Evolutionary conservation across 2,888 invertebrate species (phyloP).

Genomic region (Saturnia pavonia): DNA sequence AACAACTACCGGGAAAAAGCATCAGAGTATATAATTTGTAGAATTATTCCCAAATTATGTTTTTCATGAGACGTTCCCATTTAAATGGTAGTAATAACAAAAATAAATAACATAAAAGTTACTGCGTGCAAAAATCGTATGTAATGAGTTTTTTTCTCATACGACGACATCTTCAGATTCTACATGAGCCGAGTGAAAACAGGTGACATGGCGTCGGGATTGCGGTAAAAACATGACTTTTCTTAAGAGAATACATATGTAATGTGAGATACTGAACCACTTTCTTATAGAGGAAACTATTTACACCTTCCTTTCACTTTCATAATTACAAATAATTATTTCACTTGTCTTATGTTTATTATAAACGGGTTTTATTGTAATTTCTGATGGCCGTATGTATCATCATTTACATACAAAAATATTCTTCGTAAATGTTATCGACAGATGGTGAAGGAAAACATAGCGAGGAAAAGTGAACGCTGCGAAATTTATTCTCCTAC

Average conservation of each 20-base stretch:
- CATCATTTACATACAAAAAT: too few species aligned
- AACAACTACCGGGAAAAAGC: too few species aligned
- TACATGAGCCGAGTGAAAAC: constrained; percentile 17
- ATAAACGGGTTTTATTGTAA: not conserved
- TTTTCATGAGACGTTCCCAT: not conserved
- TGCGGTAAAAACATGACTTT: constrained; percentile 17
- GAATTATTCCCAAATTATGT: too few species aligned
- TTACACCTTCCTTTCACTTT: not conserved
- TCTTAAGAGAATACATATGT: constrained; percentile 13
- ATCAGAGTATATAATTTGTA: too few species aligned
- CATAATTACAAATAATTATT: not conserved
- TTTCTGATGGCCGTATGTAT: not conserved
- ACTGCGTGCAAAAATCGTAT: not conserved
- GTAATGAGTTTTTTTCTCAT: not conserved
- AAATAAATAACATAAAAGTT: not conserved
- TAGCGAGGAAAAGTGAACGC: too few species aligned
- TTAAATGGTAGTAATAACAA: not conserved
- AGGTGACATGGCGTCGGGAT: not conserved
- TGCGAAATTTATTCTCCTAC: too few species aligned
- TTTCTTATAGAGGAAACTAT: constrained; percentile 13
- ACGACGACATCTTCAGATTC: not conserved
- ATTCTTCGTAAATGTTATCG: too few species aligned
- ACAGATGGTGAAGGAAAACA: too few species aligned
- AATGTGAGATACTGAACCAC: constrained; percentile 12
- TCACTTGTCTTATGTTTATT: not conserved